These are phyloP conservation scores for Carassius auratus DNA, from an alignment of 2,113 vertebrate species.

Conservation along the genomic window DNA sequence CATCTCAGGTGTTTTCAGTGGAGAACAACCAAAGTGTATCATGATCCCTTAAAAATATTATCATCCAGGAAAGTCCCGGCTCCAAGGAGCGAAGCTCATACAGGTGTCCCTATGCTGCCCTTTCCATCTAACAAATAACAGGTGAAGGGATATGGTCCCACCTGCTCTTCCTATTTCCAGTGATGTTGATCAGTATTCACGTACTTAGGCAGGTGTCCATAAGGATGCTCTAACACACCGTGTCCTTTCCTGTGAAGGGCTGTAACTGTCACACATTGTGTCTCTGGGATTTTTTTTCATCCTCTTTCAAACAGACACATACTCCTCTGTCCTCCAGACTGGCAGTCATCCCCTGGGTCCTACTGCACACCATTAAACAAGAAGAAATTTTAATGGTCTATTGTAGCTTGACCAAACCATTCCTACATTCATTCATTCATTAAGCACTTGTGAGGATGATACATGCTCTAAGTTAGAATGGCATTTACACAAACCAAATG, in stretches of 20 bases:
- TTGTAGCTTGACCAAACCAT: neutral
- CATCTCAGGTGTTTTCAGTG: conserved; percentile 30
- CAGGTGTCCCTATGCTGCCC: neutral
- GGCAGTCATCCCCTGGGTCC: conserved; percentile 69
- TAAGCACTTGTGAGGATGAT: neutral
- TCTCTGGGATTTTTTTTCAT: conserved; percentile 53
- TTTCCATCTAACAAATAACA: conserved; percentile 15
- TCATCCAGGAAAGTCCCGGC: conserved; percentile 11
- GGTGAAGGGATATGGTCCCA: conserved; percentile 19
- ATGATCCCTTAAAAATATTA: conserved; percentile 3
- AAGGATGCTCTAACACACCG: conserved; percentile 50
- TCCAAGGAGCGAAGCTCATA: conserved; percentile 10
- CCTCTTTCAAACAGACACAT: conserved; percentile 66
- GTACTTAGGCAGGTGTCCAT: conserved; percentile 35
- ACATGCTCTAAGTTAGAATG: too few relatives aligned
- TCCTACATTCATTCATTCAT: neutral
- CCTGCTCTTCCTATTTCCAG: conserved; percentile 14
- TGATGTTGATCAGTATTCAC: conserved; percentile 32
- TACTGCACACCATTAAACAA: conserved; percentile 59
- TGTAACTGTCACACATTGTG: conserved; percentile 81
- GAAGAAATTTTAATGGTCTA: neutral
- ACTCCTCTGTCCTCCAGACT: conserved; percentile 68
- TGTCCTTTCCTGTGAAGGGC: conserved; percentile 67
- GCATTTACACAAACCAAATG: neutral
- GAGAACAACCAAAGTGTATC: conserved; percentile 5